phyloP scores from a whole-genome alignment of 2,113 vertebrate species.

The Channa argus region DNA sequence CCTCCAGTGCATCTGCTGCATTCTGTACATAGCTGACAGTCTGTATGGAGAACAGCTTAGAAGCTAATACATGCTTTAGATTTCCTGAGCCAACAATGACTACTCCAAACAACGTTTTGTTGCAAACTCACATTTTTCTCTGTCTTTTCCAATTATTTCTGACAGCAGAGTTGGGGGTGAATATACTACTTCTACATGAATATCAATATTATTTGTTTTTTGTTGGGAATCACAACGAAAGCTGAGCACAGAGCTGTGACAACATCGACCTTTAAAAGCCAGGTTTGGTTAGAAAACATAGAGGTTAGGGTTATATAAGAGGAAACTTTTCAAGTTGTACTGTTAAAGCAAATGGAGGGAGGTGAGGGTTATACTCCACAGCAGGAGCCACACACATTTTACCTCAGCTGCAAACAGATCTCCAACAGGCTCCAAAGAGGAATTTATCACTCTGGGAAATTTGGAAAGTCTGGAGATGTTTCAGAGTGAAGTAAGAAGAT shows the following conservation, averaged over 20 bases:
- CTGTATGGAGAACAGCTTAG: conserved; percentile 3
- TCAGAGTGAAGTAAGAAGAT: too few species aligned
- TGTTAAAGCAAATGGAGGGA: background rate
- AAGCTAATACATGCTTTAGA: background rate
- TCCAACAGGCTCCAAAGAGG: background rate
- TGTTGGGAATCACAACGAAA: conserved; percentile 36
- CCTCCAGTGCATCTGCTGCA: conserved; percentile 48
- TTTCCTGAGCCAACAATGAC: background rate
- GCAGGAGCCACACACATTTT: background rate
- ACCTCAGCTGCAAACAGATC: background rate
- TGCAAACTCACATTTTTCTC: background rate
- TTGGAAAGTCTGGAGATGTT: too few species aligned
- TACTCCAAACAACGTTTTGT: conserved; percentile 3
- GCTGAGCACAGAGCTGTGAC: conserved; percentile 26
- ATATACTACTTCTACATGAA: conserved; percentile 20
- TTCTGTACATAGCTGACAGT: conserved; percentile 7
- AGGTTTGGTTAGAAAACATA: conserved; percentile 29
- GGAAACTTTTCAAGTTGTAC: conserved; percentile 3
- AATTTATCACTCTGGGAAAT: too few species aligned
- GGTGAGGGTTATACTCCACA: background rate
- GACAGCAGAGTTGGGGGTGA: background rate
- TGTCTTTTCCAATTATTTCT: background rate
- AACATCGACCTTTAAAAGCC: conserved; percentile 54
- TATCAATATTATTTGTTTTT: conserved; percentile 22
- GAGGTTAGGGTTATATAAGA: background rate